phyloP scores from a whole-genome alignment of 2,113 vertebrate species.

The Microcebus griseorufus region DNA sequence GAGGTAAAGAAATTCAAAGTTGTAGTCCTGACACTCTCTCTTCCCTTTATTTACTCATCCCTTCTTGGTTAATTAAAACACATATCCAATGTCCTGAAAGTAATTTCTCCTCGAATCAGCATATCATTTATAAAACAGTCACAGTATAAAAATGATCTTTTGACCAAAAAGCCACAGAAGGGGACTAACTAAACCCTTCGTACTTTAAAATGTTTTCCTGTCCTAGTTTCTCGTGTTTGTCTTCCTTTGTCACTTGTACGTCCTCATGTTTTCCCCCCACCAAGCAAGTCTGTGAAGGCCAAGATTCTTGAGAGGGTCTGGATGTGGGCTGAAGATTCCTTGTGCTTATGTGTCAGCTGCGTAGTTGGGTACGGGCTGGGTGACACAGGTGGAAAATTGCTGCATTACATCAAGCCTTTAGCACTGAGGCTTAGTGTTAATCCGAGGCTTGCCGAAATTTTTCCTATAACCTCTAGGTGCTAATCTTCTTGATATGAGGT shows the following conservation, averaged over 20 bases:
- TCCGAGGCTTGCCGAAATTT: conserved; percentile 28
- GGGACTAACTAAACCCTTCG: neutral
- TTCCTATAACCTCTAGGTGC: conserved; percentile 37
- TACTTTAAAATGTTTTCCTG: neutral
- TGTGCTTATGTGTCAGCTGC: neutral
- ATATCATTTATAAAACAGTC: conserved; percentile 1
- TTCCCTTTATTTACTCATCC: neutral
- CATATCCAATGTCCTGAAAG: neutral
- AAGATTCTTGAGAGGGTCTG: neutral
- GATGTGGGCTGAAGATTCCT: neutral
- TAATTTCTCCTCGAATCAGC: neutral
- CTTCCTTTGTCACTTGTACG: neutral
- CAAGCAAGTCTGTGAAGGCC: neutral
- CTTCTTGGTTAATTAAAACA: neutral
- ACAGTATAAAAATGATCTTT: neutral
- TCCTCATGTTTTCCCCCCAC: neutral
- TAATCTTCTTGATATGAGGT: conserved; percentile 48
- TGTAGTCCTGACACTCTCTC: neutral
- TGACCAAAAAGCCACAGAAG: neutral
- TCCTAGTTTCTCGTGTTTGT: neutral
- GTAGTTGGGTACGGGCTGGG: neutral
- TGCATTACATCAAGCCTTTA: conserved; percentile 46
- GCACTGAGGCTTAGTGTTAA: conserved; percentile 51
- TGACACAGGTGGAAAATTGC: conserved; percentile 23
- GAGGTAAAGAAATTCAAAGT: neutral